Base-by-base conservation (phyloP, 2,113 vertebrate genomes). In the Oreotrochilus melanogaster region DNA sequence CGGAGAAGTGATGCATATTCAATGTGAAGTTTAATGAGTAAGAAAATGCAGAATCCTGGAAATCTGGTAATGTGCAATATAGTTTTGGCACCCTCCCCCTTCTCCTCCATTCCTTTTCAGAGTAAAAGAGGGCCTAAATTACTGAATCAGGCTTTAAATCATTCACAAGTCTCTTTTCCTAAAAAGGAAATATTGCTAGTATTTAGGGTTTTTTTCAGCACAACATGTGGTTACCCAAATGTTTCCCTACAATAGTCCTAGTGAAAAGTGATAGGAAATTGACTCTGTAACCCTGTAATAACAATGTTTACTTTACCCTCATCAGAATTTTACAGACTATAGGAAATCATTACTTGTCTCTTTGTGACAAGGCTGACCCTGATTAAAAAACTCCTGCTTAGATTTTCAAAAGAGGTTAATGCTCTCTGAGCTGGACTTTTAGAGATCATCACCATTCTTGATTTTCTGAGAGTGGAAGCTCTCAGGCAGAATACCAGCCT, bases 221-320 rank as follows among this genome's bases (percentile, higher is more conserved):
- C 78, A 96, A 95, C 91, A 82, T 90, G 91, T 92, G 92, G 89
- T 89, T 88, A 69, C 58, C 64, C 61, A 94, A 96, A 92, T 48
- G 86, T 75, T 96, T 97, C 48, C 69, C 54, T 91, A 91, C 81
- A 91, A 96, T 65, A 95, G 85, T 22, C 35, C 75, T 86, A 92
- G 81, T 96, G 89, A 94, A 94, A 92, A 95, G 87, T 90, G 89
- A 95, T 95, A 89, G 96, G 95, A 96, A 96, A 95, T 95, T 87
- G 86, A 94, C 78, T 95, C 74, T 82, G 80, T 91, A 95, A 91
- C 70, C 81, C 70, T 84, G 65, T 87, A 96, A 95, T 75, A 85
- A 25, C 71, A 79, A 65, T 92, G 84, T 92, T 97, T 96, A 96
- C 73, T 94, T 95, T 94, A 88, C 78, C 70, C 70, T 89, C 74